Evolutionary conservation across 2,888 invertebrate species (phyloP).

Genomic region (Lasiommata megera): DNA sequence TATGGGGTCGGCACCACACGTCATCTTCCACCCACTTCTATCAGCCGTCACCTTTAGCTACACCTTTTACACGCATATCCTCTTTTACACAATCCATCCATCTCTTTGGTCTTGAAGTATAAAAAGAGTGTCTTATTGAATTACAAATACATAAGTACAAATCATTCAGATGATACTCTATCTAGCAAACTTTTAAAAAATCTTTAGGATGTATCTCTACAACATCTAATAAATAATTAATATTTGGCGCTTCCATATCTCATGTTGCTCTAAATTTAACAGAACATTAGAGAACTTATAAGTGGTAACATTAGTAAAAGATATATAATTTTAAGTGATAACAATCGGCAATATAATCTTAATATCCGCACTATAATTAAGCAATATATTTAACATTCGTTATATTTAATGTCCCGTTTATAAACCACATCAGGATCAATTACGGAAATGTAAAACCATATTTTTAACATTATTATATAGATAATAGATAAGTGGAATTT

Average conservation of each 20-base stretch:
- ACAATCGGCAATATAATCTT: conserved; percentile 1
- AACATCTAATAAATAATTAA: not conserved
- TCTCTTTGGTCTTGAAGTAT: no score
- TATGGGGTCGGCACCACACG: no score
- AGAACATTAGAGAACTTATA: not conserved
- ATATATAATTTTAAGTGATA: conserved; percentile 7
- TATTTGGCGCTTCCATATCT: not conserved
- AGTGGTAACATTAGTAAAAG: not conserved
- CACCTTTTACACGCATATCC: no score
- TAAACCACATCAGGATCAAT: not conserved
- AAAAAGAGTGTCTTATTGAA: no score
- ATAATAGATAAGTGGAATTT: no score
- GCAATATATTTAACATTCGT: conserved; percentile 3
- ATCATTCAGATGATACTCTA: no score
- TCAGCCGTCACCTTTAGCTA: no score
- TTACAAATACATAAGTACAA: no score
- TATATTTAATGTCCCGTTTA: not conserved
- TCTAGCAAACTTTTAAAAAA: no score
- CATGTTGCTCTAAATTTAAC: not conserved
- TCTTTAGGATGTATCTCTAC: no score
- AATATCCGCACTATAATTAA: conserved; percentile 12
- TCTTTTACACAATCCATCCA: no score
- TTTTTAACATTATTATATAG: not conserved
- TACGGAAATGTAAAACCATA: not conserved
- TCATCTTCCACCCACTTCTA: no score